phyloP scores from a whole-genome alignment of 1,140 invertebrate species.

The Drosophila guanche region DNA sequence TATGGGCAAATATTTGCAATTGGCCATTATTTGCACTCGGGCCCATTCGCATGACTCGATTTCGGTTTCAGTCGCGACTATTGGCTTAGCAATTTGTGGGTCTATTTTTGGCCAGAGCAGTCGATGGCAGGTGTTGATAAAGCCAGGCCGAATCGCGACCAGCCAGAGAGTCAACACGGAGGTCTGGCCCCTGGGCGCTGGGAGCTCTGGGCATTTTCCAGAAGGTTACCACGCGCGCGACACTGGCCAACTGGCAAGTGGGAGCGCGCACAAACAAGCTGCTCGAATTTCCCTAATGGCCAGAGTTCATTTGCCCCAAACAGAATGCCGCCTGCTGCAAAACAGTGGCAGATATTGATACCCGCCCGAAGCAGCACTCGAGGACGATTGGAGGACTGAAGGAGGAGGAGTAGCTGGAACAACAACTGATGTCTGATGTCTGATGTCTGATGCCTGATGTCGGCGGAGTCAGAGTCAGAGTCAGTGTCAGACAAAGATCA shows the following conservation, averaged over 20 bases:
- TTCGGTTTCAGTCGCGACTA: conserved; percentile 10
- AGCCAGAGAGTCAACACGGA: conserved; percentile 43
- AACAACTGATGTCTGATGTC: too few species aligned
- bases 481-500: conserved; percentile 50
- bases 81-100: conserved; percentile 40
- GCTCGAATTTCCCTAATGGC: conserved; percentile 78
- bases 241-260: background rate
- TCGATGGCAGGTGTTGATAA: conserved; percentile 58
- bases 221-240: conserved; percentile 51
- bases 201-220: conserved; percentile 68
- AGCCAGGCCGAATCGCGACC: conserved; percentile 22
- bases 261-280: conserved; percentile 54
- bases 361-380: conserved; percentile 8
- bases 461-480: conserved; percentile 25
- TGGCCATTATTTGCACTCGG: conserved; percentile 54
- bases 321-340: conserved; percentile 2
- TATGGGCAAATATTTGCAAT: conserved; percentile 74
- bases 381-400: background rate
- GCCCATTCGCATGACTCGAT: conserved; percentile 28
- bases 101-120: conserved; percentile 2
- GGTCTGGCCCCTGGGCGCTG: conserved; percentile 1
- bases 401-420: too few species aligned
- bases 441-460: too few species aligned
- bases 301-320: conserved; percentile 73
- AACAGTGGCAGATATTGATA: conserved; percentile 60